These are phyloP conservation scores for Hylyphantes graminicola DNA, from an alignment of 1,140 invertebrate species.

Conservation along the genomic window DNA sequence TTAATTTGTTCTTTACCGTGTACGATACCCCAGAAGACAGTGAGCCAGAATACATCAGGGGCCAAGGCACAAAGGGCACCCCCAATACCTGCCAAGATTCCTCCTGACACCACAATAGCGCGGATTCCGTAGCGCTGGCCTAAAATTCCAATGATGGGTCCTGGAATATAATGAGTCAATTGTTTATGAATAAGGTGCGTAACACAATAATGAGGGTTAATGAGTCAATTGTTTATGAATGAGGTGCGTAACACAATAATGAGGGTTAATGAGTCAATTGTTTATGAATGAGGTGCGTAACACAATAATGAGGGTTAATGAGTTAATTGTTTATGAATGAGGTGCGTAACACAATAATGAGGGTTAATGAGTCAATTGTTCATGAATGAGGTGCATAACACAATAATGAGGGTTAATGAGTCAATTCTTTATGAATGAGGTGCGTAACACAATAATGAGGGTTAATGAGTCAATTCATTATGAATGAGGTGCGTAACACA, in stretches of 20 bases:
- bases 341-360: no score
- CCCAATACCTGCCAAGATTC: not conserved
- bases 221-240: no score
- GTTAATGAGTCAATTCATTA: not conserved
- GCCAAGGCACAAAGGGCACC: slow-evolving; percentile 3
- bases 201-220: no score
- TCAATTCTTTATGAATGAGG: no score
- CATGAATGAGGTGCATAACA: no score
- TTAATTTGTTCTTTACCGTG: slow-evolving; percentile 7
- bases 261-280: not conserved
- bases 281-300: no score
- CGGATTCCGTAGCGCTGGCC: slow-evolving; percentile 5
- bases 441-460: no score
- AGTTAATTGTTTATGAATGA: no score
- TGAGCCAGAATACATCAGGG: slow-evolving; percentile 27
- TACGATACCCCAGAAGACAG: slow-evolving; percentile 20
- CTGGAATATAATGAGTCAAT: not conserved
- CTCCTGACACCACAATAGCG: not conserved
- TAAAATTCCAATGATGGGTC: slow-evolving; percentile 16
- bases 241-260: no score
- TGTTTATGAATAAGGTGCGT: no score
- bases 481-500: no score
- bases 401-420: not conserved
- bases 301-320: not conserved
- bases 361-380: not conserved